A percentile compares a stretch with the other conserved stretches of the same genome.
Evolutionary conservation across 2,797 vertebrate genomes (phyloP).

Genomic region (Numenius phaeopus): DNA sequence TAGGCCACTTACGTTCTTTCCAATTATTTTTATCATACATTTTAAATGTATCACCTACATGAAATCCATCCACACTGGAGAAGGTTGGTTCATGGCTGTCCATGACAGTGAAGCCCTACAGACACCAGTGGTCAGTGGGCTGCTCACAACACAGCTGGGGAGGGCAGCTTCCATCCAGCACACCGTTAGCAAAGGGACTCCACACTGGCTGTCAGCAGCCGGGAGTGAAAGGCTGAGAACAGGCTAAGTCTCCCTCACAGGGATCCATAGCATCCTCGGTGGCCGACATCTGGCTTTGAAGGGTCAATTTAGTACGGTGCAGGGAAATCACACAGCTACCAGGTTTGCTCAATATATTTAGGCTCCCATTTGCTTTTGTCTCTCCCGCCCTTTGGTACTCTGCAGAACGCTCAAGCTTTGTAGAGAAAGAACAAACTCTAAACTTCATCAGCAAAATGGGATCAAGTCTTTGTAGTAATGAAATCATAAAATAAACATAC

Average conservation of each 20-base stretch:
- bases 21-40: not conserved
- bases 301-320: not conserved
- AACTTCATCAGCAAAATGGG: not conserved
- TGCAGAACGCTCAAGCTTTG: not conserved
- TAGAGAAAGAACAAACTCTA: not conserved
- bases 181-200: not conserved
- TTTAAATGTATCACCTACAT: not conserved
- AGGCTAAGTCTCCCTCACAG: not conserved
- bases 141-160: not conserved
- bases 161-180: not conserved
- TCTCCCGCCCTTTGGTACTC: not conserved
- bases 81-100: not conserved
- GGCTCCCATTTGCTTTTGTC: not conserved
- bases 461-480: not conserved
- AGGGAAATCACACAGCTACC: not conserved
- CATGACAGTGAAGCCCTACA: accelerated
- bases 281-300: not conserved
- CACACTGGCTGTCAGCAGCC: not conserved
- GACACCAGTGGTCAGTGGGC: not conserved
- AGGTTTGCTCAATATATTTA: not conserved
- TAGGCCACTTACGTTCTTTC: not conserved
- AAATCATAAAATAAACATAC: not conserved
- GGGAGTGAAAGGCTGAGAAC: not conserved
- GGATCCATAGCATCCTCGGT: not conserved
- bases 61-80: not conserved